Conservation (phyloP, 2,888 invertebrate species). For the Ellobium chinense region DNA sequence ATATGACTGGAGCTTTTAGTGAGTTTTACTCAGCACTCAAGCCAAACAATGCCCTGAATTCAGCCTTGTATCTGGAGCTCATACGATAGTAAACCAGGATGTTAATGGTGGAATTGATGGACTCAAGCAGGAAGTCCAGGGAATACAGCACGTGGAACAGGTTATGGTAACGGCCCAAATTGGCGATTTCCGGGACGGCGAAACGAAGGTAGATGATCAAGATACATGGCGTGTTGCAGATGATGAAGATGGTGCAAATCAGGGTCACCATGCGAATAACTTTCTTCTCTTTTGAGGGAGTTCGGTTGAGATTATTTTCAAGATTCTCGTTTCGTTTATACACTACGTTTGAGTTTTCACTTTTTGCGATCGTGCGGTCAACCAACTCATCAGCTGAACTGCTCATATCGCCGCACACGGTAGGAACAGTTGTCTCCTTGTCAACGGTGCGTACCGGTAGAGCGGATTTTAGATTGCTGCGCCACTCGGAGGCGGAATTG, state of each 20-base stretch:
- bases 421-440: not conserved
- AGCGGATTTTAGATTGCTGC: not conserved
- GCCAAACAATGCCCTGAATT: not conserved
- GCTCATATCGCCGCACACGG: too few species aligned
- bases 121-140: not conserved
- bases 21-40: too few species aligned
- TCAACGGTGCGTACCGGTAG: not conserved
- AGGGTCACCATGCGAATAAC: not conserved
- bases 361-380: too few species aligned
- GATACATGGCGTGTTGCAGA: constrained; percentile 4
- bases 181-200: constrained; percentile 9
- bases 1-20: too few species aligned
- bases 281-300: not conserved
- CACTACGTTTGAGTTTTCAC: too few species aligned
- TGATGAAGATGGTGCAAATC: not conserved
- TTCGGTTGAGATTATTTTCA: too few species aligned
- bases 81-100: not conserved
- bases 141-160: not conserved
- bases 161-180: not conserved
- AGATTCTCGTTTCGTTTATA: too few species aligned
- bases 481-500: not conserved
- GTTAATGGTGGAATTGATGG: not conserved
- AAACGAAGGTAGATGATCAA: constrained; percentile 5
- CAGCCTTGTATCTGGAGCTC: not conserved
- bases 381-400: too few species aligned